These are phyloP conservation scores for Bombus soroeensis DNA, from an alignment of 1,140 invertebrate species.

Conservation along the genomic window DNA sequence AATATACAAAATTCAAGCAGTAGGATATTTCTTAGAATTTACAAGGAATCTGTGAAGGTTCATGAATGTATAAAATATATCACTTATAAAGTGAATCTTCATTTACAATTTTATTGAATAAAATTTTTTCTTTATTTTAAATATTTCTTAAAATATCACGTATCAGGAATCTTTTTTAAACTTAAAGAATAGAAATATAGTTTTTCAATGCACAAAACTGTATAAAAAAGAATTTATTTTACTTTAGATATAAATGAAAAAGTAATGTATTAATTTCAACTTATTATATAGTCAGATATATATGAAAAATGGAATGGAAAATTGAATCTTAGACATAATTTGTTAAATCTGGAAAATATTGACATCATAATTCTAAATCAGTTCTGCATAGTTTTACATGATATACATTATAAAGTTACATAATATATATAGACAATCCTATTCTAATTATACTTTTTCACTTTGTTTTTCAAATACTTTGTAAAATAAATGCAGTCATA, in stretches of 20 bases:
- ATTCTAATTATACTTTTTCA: constrained; percentile 39
- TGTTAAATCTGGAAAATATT: constrained; percentile 45
- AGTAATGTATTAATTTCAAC: constrained; percentile 35
- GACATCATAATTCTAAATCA: constrained; percentile 43
- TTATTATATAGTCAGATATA: constrained; percentile 41
- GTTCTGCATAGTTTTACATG: constrained; percentile 39
- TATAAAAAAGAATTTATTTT: constrained; percentile 70
- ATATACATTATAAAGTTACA: constrained; percentile 56
- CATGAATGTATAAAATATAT: background rate
- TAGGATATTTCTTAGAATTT: background rate
- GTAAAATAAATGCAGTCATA: constrained; percentile 27
- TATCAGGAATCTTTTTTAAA: background rate
- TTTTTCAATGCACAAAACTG: constrained; percentile 7
- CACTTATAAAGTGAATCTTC: background rate
- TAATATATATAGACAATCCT: constrained; percentile 53
- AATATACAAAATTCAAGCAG: background rate
- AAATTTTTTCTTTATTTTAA: constrained; percentile 2
- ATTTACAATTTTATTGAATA: constrained; percentile 39
- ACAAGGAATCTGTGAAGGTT: background rate
- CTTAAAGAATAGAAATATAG: background rate
- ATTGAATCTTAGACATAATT: constrained; percentile 42
- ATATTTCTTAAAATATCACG: background rate
- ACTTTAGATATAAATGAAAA: constrained; percentile 61
- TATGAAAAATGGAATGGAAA: constrained; percentile 40
- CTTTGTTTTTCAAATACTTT: constrained; percentile 29